Evolutionary conservation across 2,113 vertebrate genomes (phyloP), one percentile per base, ranked within the genome.

Genomic region (Etheostoma spectabile): DNA sequence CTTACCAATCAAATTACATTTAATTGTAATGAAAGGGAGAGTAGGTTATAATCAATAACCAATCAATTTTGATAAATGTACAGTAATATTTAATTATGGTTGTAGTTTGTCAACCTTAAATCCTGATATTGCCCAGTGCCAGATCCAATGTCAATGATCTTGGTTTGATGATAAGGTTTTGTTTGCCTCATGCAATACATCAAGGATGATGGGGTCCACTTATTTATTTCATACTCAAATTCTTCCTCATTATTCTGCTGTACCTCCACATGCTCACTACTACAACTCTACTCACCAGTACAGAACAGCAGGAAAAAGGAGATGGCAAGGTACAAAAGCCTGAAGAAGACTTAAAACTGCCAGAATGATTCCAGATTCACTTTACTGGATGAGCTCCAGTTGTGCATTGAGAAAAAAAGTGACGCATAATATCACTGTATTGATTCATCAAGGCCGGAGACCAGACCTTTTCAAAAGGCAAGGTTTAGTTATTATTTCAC

Each of bases 371-470:
- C 77, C 35, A 73, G 24, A 70, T 76, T 42, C 27, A 46, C 83
- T 80, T 63, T 59, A 65, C 16, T 46, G 57, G 30, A 51, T 67
- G 56, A 74, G 59, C 51, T 60, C 53, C 35, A 57, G 27, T 46
- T 86, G 49, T 45, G 72, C 60, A 53, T 19, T 48, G 33, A 68
- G n/a, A 27, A 57, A 80, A 61, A 80, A 80, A 11, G 8, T 3
- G 35, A 10, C n/a, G 33, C 57, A 71, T 22, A 78, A 59, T 72
- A 52, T 79, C 60, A 42, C 55, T 56, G 55, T 45, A 68, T 66
- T 68, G 59, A 84, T 80, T 67, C 19, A 77, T 77, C 30, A 38
- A 59, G 63, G 68, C 60, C 33, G 69, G 33, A 77, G 65, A 66
- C 4, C 56, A 22, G 10, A 14, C 48, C 16, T 14, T 59, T 55